A percentile compares a stretch with the other conserved stretches of the same genome.
Evolutionary conservation across 2,113 vertebrate species (phyloP).

Genomic region (Pyxicephalus adspersus): DNA sequence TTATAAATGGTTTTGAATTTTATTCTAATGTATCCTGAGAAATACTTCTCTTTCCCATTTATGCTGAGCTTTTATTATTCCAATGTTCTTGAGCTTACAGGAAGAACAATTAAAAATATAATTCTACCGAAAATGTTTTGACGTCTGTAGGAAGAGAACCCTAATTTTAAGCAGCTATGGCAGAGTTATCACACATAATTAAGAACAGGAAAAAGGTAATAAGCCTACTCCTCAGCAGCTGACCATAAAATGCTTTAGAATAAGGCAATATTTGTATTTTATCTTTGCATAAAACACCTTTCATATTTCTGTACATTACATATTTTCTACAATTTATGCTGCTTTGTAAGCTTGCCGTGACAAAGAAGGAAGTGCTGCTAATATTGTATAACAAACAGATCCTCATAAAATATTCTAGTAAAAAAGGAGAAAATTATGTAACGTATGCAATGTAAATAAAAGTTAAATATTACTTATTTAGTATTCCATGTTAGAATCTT

Average conservation of each 20-base stretch:
- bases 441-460: slow-evolving; percentile 29
- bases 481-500: slow-evolving; percentile 30
- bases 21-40: slow-evolving; percentile 17
- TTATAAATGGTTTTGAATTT: slow-evolving; percentile 35
- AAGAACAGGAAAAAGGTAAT: too few relatives aligned
- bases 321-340: not conserved
- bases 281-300: too few relatives aligned
- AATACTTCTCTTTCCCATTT: slow-evolving; percentile 1
- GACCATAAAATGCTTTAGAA: too few relatives aligned
- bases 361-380: not conserved
- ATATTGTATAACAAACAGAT: not conserved
- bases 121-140: too few relatives aligned
- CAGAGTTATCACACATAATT: too few relatives aligned
- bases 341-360: not conserved
- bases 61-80: too few relatives aligned
- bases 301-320: not conserved
- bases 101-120: too few relatives aligned
- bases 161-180: too few relatives aligned
- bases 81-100: too few relatives aligned
- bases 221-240: too few relatives aligned
- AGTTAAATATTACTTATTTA: slow-evolving; percentile 26
- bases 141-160: too few relatives aligned
- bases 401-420: not conserved
- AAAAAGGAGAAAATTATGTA: not conserved
- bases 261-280: too few relatives aligned